These are phyloP conservation scores for Battus philenor DNA, from an alignment of 1,140 invertebrate genomes.

Conservation along the genomic window DNA sequence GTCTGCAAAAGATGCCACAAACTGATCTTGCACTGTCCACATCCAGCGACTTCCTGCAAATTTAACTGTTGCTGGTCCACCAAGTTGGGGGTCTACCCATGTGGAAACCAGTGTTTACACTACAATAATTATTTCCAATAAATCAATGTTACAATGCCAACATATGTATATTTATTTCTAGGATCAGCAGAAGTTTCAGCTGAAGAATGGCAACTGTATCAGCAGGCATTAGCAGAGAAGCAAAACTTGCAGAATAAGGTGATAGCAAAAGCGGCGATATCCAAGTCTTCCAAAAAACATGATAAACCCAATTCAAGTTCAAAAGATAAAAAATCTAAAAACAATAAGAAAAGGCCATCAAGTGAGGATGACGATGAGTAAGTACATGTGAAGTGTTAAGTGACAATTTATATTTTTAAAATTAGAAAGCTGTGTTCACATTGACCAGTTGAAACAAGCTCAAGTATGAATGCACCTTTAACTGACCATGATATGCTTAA, in stretches of 20 bases:
- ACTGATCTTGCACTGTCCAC: too few species aligned
- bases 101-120: too few species aligned
- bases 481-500: too few species aligned
- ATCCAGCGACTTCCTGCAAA: too few species aligned
- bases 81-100: too few species aligned
- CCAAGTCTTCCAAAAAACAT: constrained; percentile 25
- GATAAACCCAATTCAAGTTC: constrained; percentile 19
- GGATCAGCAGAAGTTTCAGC: constrained; percentile 60
- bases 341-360: constrained; percentile 32
- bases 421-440: neutral
- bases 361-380: constrained; percentile 59
- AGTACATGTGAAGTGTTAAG: too few species aligned
- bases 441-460: too few species aligned
- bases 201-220: constrained; percentile 66
- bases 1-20: too few species aligned
- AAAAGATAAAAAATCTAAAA: constrained; percentile 22
- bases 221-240: constrained; percentile 60
- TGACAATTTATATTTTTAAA: constrained; percentile 7
- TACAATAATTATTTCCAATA: too few species aligned
- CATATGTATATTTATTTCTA: constrained; percentile 17
- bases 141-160: neutral
- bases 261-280: constrained; percentile 17
- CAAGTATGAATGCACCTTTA: too few species aligned
- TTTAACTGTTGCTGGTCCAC: too few species aligned
- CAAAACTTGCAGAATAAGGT: constrained; percentile 39